phyloP scores from a whole-genome alignment of 2,797 vertebrate species.

The Anguilla anguilla region DNA sequence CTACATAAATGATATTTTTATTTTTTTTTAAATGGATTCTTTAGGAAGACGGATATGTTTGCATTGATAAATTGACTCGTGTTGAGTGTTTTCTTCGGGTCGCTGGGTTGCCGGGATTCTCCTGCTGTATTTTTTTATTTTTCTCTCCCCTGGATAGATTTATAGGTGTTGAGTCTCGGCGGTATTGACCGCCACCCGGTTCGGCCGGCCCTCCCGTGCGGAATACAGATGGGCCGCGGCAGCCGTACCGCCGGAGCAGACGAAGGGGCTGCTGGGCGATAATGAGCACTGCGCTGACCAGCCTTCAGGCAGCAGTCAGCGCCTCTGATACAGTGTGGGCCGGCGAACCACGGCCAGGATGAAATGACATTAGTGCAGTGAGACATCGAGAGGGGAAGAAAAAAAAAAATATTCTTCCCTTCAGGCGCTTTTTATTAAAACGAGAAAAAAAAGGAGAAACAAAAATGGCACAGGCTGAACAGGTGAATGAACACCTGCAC shows the following conservation, averaged over 20 bases:
- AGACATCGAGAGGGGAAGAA: background rate
- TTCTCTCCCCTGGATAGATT: background rate
- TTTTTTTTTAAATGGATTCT: background rate
- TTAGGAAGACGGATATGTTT: background rate
- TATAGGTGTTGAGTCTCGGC: background rate
- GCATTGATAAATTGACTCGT: background rate
- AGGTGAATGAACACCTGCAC: background rate
- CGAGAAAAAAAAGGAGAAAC: background rate
- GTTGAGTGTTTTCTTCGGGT: background rate
- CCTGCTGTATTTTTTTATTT: background rate
- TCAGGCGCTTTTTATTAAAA: background rate
- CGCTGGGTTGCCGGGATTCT: background rate
- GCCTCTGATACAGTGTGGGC: background rate
- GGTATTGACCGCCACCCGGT: background rate
- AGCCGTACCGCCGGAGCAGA: background rate
- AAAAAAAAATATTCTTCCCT: background rate
- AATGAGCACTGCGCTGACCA: background rate
- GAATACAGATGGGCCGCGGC: background rate
- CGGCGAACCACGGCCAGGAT: background rate
- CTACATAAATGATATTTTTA: background rate
- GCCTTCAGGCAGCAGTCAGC: background rate
- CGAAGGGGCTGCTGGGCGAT: background rate
- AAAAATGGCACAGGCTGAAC: background rate
- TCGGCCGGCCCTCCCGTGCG: background rate
- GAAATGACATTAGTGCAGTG: background rate